These are phyloP conservation scores for Asteroscopus sphinx DNA, from an alignment of 2,888 invertebrate genomes.

Conservation along the genomic window DNA sequence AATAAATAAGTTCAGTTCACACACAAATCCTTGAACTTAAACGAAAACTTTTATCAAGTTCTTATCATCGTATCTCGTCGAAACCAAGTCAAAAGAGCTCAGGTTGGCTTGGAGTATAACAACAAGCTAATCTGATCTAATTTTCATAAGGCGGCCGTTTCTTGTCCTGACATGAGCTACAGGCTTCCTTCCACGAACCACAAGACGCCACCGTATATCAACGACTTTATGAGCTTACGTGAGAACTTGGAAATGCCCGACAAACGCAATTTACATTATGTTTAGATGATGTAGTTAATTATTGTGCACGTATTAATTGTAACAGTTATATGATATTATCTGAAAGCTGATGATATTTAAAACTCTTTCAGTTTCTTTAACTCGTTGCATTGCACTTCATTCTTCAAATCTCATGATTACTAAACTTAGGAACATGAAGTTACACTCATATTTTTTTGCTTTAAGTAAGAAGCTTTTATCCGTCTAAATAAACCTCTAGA, in stretches of 20 bases:
- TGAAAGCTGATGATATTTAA: neutral
- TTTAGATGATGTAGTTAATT: constrained; percentile 18
- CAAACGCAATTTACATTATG: constrained; percentile 31
- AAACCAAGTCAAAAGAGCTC: constrained; percentile 18
- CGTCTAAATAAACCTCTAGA: neutral
- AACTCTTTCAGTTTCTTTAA: neutral
- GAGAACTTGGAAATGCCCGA: constrained; percentile 47
- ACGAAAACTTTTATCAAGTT: constrained; percentile 31
- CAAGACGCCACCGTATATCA: constrained; percentile 50
- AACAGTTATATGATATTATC: constrained; percentile 20
- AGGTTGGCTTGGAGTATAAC: constrained; percentile 23
- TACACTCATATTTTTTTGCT: neutral
- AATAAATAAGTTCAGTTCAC: constrained; percentile 3
- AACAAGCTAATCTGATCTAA: constrained; percentile 60
- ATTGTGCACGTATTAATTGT: constrained; percentile 2
- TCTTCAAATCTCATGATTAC: too few relatives aligned
- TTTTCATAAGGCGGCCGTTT: constrained; percentile 56
- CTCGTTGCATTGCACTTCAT: too few relatives aligned
- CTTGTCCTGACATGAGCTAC: constrained; percentile 44
- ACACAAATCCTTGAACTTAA: constrained; percentile 28
- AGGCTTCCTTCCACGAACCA: constrained; percentile 65
- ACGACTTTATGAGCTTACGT: constrained; percentile 65
- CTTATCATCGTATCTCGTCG: constrained; percentile 46
- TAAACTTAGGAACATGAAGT: too few relatives aligned
- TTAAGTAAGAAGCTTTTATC: neutral